Conservation (phyloP, 2,113 vertebrate genomes). For the Zosterops borbonicus region DNA sequence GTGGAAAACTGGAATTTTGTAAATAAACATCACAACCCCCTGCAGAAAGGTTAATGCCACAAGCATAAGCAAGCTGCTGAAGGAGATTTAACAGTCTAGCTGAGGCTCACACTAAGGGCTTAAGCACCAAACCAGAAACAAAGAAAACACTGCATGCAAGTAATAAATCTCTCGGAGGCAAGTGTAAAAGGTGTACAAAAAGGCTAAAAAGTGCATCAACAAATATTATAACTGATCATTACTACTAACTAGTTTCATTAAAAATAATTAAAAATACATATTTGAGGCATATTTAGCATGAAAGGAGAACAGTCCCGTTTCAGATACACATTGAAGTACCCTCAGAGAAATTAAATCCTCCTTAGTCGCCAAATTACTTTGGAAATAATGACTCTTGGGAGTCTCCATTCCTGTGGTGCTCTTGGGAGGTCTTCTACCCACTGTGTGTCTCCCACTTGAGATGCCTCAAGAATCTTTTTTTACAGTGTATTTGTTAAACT, state of each 20-base stretch:
- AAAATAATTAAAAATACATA: not conserved
- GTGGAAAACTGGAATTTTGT: conserved; percentile 69
- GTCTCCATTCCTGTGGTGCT: not conserved
- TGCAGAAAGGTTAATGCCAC: conserved; percentile 66
- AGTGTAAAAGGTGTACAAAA: not conserved
- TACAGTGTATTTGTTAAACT: not conserved
- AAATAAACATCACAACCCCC: conserved; percentile 60
- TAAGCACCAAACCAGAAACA: conserved; percentile 45
- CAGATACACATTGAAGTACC: not conserved
- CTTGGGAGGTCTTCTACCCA: not conserved
- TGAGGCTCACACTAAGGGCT: conserved; percentile 29
- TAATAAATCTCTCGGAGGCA: not conserved
- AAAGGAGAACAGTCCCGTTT: not conserved
- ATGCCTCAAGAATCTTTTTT: not conserved
- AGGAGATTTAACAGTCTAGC: conserved; percentile 17
- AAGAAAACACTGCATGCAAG: conserved; percentile 50
- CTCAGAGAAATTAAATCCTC: not conserved
- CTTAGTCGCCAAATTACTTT: not conserved
- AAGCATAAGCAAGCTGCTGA: conserved; percentile 66
- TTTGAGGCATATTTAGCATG: conserved; percentile 1
- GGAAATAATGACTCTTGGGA: not conserved
- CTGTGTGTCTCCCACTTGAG: not conserved
- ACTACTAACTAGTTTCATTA: not conserved
- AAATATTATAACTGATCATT: not conserved
- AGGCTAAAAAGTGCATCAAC: not conserved